Evolutionary conservation across 2,113 vertebrate species (phyloP).

Genomic region (Ctenomys sociabilis): DNA sequence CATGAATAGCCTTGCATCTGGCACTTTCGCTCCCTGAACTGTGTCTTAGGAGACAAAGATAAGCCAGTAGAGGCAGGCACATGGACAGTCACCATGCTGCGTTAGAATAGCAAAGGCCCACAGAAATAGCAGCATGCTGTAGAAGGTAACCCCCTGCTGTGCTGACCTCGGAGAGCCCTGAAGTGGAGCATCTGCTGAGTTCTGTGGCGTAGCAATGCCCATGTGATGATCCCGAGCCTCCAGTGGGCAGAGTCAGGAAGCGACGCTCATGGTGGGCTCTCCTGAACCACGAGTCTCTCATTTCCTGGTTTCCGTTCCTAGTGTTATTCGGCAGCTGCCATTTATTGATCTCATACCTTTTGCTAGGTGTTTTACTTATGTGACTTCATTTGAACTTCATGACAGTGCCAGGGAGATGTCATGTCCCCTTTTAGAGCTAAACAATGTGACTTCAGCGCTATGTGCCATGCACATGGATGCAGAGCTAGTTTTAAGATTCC

Average conservation of each 20-base stretch:
- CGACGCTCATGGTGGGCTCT: not conserved
- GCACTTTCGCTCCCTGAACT: not conserved
- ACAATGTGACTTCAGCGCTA: not conserved
- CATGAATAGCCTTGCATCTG: not conserved
- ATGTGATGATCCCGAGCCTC: not conserved
- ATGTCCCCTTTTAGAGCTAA: not conserved
- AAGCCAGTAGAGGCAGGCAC: not conserved
- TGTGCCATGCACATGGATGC: not conserved
- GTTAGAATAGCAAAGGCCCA: not conserved
- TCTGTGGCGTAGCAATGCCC: not conserved
- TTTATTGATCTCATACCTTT: not conserved
- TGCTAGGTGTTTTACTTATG: not conserved
- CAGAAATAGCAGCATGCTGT: not conserved
- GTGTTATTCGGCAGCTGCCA: not conserved
- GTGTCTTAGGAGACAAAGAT: conserved; percentile 11
- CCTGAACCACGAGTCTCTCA: not conserved
- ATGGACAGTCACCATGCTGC: not conserved
- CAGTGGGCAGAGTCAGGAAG: not conserved
- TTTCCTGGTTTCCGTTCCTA: not conserved
- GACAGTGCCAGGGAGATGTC: not conserved
- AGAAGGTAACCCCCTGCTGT: not conserved
- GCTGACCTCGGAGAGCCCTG: not conserved
- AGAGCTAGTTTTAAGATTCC: not conserved
- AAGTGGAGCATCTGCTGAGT: not conserved
- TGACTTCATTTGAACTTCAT: not conserved